Percentiles rank a stretch among this genome's conserved stretches.
These are phyloP conservation scores for Caenorhabditis latens DNA, from an alignment of 1,140 invertebrate genomes.

Conservation along the genomic window DNA sequence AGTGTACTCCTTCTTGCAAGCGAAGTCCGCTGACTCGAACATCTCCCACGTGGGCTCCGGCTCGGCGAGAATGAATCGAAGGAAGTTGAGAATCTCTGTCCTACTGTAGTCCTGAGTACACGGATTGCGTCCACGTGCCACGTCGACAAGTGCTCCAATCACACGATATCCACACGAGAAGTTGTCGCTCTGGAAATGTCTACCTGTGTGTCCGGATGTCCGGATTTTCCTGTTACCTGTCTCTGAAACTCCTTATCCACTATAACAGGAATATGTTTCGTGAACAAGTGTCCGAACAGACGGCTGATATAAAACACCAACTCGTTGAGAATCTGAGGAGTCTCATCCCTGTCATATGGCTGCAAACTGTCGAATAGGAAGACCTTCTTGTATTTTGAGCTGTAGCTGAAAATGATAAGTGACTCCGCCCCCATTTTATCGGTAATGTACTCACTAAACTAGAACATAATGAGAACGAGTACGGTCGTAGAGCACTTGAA, in stretches of 20 bases:
- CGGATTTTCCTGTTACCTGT: background rate
- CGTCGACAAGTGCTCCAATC: background rate
- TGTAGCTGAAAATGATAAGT: background rate
- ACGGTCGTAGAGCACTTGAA: background rate
- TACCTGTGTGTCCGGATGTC: background rate
- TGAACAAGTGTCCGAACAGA: background rate
- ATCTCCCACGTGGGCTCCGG: background rate
- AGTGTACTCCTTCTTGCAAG: background rate
- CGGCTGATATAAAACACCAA: background rate
- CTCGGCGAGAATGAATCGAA: background rate
- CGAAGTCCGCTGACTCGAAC: background rate
- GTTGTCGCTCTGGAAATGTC: background rate
- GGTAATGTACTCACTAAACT: background rate
- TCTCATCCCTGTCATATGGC: background rate
- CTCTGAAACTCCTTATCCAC: background rate
- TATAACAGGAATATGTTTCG: background rate
- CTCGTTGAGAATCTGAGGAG: background rate
- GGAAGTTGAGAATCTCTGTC: background rate
- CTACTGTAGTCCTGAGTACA: background rate
- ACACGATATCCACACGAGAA: slow-evolving; percentile 18
- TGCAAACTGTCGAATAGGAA: background rate
- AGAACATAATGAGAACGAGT: background rate
- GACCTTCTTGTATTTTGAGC: background rate
- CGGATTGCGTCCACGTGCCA: background rate
- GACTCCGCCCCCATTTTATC: background rate